phyloP scores from a whole-genome alignment of 2,888 invertebrate species.

The Lysandra bellargus region DNA sequence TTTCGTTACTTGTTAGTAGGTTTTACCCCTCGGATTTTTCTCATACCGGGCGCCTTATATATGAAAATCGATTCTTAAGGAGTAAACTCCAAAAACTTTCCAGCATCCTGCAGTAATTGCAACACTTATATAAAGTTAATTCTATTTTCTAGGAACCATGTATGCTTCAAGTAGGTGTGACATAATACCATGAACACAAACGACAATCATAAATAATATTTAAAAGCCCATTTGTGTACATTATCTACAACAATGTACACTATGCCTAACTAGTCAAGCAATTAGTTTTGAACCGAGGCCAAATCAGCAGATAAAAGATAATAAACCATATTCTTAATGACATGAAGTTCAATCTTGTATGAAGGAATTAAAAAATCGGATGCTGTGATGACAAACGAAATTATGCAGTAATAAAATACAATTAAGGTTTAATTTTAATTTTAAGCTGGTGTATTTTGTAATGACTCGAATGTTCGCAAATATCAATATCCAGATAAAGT shows the following conservation, averaged over 20 bases:
- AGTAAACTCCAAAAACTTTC: too few species aligned
- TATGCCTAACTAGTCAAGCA: not conserved
- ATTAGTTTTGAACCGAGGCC: conserved; percentile 12
- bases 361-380: not conserved
- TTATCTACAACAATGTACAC: conserved; percentile 19
- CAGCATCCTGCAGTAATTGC: too few species aligned
- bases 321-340: not conserved
- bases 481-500: not conserved
- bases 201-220: not conserved
- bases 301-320: not conserved
- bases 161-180: not conserved
- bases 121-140: too few species aligned
- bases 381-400: not conserved
- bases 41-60: too few species aligned
- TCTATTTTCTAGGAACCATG: not conserved
- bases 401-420: not conserved
- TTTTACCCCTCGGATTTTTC: too few species aligned
- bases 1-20: too few species aligned
- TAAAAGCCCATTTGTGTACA: conserved; percentile 18
- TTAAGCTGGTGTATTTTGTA: not conserved
- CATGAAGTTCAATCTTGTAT: not conserved
- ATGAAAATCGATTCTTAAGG: too few species aligned
- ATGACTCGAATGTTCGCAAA: not conserved
- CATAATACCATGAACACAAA: not conserved
- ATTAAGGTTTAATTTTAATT: not conserved